A percentile compares a stretch with the other conserved stretches of the same genome.
These are phyloP conservation scores for Sebastes taczanowskii DNA, from an alignment of 2,797 vertebrate species.

Conservation along the genomic window DNA sequence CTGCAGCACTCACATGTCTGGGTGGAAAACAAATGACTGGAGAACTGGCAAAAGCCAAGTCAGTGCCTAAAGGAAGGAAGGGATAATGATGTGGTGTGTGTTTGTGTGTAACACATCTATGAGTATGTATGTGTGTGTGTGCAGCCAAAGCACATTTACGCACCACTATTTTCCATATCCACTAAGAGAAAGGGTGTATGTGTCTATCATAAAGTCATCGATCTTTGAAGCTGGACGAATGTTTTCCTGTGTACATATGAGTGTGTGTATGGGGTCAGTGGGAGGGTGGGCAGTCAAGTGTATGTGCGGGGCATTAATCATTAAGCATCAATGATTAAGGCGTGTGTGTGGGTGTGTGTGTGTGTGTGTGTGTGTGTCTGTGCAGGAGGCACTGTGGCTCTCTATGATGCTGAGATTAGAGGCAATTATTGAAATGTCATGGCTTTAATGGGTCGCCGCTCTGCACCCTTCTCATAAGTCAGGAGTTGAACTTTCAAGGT, in stretches of 20 bases:
- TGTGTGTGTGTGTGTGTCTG: conserved; percentile 8
- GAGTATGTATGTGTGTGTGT: conserved; percentile 12
- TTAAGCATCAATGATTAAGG: conserved; percentile 37
- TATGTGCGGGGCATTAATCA: conserved; percentile 44
- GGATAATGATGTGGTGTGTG: conserved; percentile 43
- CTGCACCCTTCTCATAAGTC: conserved; percentile 37
- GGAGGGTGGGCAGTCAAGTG: neutral
- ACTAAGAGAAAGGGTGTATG: neutral
- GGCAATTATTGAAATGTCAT: conserved; percentile 78
- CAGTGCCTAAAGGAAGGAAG: conserved; percentile 34
- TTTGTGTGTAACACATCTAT: neutral
- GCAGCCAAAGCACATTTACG: neutral
- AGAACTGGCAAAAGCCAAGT: conserved; percentile 30
- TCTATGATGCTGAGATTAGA: conserved; percentile 70
- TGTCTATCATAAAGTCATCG: neutral
- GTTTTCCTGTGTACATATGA: neutral
- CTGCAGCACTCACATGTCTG: conserved; percentile 23
- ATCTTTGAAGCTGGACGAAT: neutral
- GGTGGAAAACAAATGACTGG: conserved; percentile 32
- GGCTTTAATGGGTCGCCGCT: conserved; percentile 62
- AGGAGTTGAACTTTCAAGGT: conserved; percentile 56
- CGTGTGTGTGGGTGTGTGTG: neutral
- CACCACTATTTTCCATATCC: neutral
- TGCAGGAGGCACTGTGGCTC: conserved; percentile 40
- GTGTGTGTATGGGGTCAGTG: neutral